Conservation (phyloP, 2,113 vertebrate species). For the Dryoscopus gambensis region DNA sequence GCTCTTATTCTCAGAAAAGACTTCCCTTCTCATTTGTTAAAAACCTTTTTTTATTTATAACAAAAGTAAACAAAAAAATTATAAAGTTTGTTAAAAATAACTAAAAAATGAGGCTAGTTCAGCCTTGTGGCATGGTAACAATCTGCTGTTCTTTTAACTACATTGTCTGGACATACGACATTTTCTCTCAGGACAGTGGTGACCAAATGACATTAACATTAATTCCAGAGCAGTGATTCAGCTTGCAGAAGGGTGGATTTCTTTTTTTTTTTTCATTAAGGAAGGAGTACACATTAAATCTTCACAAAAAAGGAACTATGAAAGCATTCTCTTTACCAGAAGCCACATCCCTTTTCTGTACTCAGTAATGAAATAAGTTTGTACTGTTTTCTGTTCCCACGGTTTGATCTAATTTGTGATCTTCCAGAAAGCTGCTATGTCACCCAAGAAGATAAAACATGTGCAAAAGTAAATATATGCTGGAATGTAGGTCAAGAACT, state of each 20-base stretch:
- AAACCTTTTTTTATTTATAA: neutral
- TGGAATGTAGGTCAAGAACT: conserved; percentile 2
- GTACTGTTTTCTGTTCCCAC: conserved; percentile 8
- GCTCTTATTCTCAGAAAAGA: neutral
- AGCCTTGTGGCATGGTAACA: conserved; percentile 53
- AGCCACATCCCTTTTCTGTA: conserved; percentile 9
- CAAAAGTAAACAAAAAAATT: neutral
- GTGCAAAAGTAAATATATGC: neutral
- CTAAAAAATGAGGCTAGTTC: conserved; percentile 27
- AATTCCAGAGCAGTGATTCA: conserved; percentile 71
- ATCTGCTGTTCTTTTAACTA: conserved; percentile 50
- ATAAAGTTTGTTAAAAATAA: conserved; percentile 40
- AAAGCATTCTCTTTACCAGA: conserved; percentile 15
- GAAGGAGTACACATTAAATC: conserved; percentile 28
- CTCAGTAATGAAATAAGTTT: conserved; percentile 20
- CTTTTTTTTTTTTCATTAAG: neutral
- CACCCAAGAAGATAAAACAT: conserved; percentile 2
- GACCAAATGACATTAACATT: conserved; percentile 59
- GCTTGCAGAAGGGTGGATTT: neutral
- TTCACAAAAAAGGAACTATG: conserved; percentile 5
- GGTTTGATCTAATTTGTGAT: neutral
- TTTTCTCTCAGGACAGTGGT: conserved; percentile 47
- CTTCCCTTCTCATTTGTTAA: neutral
- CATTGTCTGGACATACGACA: conserved; percentile 32
- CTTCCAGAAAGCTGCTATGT: neutral